phyloP scores from a whole-genome alignment of 2,113 vertebrate genomes.

The Vanacampus margaritifer region DNA sequence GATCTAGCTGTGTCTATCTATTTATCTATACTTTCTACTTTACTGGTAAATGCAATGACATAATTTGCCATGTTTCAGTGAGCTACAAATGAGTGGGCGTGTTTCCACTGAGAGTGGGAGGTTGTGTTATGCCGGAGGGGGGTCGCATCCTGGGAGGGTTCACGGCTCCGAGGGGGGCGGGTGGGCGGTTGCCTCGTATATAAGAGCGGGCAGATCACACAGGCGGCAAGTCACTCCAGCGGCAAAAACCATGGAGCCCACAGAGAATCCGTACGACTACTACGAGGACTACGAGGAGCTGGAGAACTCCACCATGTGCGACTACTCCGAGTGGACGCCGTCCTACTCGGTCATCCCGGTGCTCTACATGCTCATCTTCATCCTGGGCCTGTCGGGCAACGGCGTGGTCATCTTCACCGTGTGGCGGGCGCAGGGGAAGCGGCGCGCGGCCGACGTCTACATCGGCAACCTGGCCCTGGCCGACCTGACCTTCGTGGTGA shows the following conservation, averaged over 20 bases:
- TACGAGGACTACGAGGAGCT: conserved; percentile 56
- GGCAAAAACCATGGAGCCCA: conserved; percentile 42
- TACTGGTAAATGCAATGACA: no score
- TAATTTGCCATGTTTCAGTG: not conserved
- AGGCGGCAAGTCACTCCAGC: conserved; percentile 41
- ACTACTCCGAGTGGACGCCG: conserved; percentile 75
- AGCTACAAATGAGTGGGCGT: conserved; percentile 27
- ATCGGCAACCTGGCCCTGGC: conserved; percentile 82
- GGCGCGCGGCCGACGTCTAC: conserved; percentile 77
- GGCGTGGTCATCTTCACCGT: conserved; percentile 82
- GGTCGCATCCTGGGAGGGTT: conserved; percentile 34
- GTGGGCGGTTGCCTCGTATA: conserved; percentile 45
- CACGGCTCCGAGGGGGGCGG: conserved; percentile 15
- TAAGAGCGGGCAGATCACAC: conserved; percentile 46
- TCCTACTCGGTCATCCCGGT: conserved; percentile 80
- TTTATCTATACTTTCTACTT: no score
- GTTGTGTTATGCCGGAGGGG: conserved; percentile 1
- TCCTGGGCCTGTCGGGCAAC: conserved; percentile 81
- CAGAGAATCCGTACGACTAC: conserved; percentile 21
- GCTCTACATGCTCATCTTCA: conserved; percentile 85
- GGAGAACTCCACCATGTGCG: conserved; percentile 65
- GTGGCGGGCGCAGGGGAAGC: conserved; percentile 74
- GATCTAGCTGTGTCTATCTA: not conserved
- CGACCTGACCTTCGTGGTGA: conserved; percentile 83
- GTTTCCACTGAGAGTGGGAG: conserved; percentile 25